Evolutionary conservation across 1,140 invertebrate genomes (phyloP).

Genomic region (Zaprionus vittiger): DNA sequence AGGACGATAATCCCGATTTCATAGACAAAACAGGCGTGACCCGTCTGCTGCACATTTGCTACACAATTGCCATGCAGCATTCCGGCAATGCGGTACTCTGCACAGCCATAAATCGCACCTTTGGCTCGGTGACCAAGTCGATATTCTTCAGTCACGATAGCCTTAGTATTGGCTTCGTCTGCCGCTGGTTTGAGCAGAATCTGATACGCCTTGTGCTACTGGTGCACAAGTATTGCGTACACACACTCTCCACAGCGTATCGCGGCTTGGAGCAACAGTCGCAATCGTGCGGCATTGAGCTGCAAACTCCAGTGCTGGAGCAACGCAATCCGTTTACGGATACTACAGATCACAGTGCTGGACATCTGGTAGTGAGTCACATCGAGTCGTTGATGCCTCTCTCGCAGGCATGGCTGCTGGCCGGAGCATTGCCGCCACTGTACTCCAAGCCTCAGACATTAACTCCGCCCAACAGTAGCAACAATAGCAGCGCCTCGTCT

Average conservation of each 20-base stretch:
- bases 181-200: slow-evolving; percentile 92
- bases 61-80: slow-evolving; percentile 91
- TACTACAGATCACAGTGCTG: slow-evolving; percentile 51
- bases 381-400: slow-evolving; percentile 86
- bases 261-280: slow-evolving; percentile 87
- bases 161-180: slow-evolving; percentile 90
- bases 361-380: slow-evolving; percentile 31
- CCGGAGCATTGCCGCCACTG: slow-evolving; percentile 89
- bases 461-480: slow-evolving; percentile 51
- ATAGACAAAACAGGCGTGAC: slow-evolving; percentile 86
- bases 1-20: slow-evolving; percentile 82
- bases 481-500: slow-evolving; percentile 70
- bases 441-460: slow-evolving; percentile 87
- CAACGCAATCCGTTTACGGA: slow-evolving; percentile 85
- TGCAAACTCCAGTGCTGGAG: slow-evolving; percentile 91
- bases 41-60: slow-evolving; percentile 88
- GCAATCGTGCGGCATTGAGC: slow-evolving; percentile 87
- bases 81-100: slow-evolving; percentile 86
- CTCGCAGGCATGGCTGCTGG: slow-evolving; percentile 92
- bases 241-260: slow-evolving; percentile 91
- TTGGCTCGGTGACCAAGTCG: slow-evolving; percentile 89
- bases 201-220: slow-evolving; percentile 90
- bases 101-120: slow-evolving; percentile 87
- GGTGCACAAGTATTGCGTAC: slow-evolving; percentile 91
- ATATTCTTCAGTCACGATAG: slow-evolving; percentile 92